A percentile compares a stretch with the other conserved stretches of the same genome.
phyloP scores from a whole-genome alignment of 2,113 vertebrate species.

The Ptilonorhynchus violaceus region DNA sequence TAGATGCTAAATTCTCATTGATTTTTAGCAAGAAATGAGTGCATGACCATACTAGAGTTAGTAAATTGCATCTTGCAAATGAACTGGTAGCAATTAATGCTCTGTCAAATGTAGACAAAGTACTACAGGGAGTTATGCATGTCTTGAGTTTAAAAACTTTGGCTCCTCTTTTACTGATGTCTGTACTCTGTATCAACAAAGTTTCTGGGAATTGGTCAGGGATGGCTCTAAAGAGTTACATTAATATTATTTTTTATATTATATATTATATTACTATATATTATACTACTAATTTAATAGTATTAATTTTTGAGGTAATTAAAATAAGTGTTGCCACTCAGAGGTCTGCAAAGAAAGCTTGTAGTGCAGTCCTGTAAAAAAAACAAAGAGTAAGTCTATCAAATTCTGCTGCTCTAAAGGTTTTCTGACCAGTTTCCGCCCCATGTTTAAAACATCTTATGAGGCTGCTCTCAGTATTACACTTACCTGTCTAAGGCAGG shows the following conservation, averaged over 20 bases:
- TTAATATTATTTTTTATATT: too few species aligned
- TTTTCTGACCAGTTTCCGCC: background rate
- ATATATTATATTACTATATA: too few species aligned
- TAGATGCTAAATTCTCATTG: background rate
- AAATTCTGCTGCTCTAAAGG: background rate
- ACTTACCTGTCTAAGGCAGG: background rate
- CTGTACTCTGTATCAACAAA: background rate
- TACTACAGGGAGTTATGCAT: accelerated
- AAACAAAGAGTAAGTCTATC: background rate
- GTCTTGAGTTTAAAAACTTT: background rate
- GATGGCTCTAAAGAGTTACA: background rate
- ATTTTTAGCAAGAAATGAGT: background rate
- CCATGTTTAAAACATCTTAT: accelerated
- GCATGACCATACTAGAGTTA: background rate
- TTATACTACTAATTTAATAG: too few species aligned
- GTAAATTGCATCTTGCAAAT: background rate
- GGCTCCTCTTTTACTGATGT: background rate
- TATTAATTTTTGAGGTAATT: background rate
- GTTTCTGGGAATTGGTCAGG: background rate
- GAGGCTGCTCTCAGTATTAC: background rate
- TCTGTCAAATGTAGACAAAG: background rate
- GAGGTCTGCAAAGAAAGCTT: background rate
- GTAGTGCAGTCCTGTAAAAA: background rate
- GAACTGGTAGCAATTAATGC: background rate
- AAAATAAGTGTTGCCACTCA: accelerated